phyloP scores from a whole-genome alignment of 1,140 invertebrate species.

The Drosophila leontia region DNA sequence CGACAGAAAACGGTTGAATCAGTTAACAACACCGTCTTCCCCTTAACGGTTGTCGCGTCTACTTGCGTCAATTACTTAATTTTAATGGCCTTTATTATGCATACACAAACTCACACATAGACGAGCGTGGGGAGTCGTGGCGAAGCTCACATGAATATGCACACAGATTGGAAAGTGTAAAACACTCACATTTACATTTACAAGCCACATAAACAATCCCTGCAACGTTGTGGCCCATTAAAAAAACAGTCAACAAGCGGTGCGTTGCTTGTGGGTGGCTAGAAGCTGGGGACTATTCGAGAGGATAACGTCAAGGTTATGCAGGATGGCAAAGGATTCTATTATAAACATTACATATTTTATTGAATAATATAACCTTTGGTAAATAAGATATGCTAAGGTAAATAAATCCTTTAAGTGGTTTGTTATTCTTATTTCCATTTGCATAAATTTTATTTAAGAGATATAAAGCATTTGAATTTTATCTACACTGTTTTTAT shows the following conservation, averaged over 20 bases:
- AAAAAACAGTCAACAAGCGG: conserved; percentile 45
- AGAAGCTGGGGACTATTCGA: neutral
- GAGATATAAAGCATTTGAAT: neutral
- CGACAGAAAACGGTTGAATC: conserved; percentile 16
- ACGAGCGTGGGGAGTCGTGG: neutral
- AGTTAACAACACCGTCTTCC: conserved; percentile 22
- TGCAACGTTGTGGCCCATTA: conserved; percentile 35
- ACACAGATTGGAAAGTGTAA: conserved; percentile 58
- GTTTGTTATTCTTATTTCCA: neutral
- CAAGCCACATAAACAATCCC: conserved; percentile 49
- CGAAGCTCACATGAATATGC: conserved; percentile 43
- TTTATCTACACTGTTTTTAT: too few relatives aligned
- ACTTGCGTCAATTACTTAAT: conserved; percentile 70
- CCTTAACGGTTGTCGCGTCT: conserved; percentile 37
- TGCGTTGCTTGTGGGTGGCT: neutral
- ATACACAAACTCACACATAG: conserved; percentile 28
- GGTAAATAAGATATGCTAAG: neutral
- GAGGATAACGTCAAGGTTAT: neutral
- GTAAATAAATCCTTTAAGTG: neutral
- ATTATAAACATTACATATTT: neutral
- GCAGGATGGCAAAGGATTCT: neutral
- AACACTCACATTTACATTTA: conserved; percentile 54
- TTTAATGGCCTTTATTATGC: conserved; percentile 72
- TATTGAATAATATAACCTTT: neutral
- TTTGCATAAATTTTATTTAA: neutral